These are phyloP conservation scores for Epinephelus awoara DNA, from an alignment of 2,797 vertebrate genomes.

Conservation along the genomic window DNA sequence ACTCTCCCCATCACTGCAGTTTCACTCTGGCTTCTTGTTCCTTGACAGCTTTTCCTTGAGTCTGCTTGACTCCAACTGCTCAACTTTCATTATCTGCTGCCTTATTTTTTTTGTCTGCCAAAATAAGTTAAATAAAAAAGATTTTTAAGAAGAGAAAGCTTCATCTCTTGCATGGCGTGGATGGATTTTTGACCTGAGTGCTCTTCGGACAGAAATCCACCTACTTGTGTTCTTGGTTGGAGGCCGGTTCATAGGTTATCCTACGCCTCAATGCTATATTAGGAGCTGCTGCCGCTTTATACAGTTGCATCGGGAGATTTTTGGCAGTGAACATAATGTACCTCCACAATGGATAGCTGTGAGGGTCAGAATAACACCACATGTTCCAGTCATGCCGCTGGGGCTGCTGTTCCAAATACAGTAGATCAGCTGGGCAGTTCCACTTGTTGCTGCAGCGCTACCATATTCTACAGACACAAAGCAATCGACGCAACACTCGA, in stretches of 20 bases:
- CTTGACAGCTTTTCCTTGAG: not conserved
- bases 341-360: constrained; percentile 56
- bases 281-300: constrained; percentile 34
- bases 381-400: constrained; percentile 29
- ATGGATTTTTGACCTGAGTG: constrained; percentile 57
- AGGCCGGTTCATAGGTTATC: constrained; percentile 78
- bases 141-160: constrained; percentile 10
- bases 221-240: constrained; percentile 77
- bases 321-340: constrained; percentile 56
- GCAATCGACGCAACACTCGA: not conserved
- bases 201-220: constrained; percentile 65
- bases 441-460: constrained; percentile 42
- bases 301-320: constrained; percentile 38
- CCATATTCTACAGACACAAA: constrained; percentile 12
- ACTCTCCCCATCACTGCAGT: not conserved
- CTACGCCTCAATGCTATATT: constrained; percentile 53
- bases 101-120: not conserved
- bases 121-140: constrained; percentile 15
- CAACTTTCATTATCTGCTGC: not conserved
- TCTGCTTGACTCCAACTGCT: not conserved
- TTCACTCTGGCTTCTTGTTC: not conserved
- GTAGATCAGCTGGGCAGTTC: constrained; percentile 22
- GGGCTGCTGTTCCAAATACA: constrained; percentile 35
- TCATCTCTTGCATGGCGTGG: constrained; percentile 5
- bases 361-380: constrained; percentile 58